Evolutionary conservation across 2,113 vertebrate genomes (phyloP), one percentile per base, ranked within the genome.

Genomic region (Sinocyclocheilus grahami): DNA sequence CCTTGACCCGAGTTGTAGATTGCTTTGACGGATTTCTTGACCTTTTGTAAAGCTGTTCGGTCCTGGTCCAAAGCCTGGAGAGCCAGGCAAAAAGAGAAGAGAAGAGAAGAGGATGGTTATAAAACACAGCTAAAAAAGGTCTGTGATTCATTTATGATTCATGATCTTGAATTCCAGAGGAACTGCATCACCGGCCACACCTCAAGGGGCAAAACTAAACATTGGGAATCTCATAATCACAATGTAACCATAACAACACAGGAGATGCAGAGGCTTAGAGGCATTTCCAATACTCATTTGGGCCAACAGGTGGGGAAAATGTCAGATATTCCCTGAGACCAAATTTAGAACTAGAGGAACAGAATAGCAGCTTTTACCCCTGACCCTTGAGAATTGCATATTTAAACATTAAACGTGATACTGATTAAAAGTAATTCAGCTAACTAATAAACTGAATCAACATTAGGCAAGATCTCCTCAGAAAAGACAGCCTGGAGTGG

Each of bases 1-100:
- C 97, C 97, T 96, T 97, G 96, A 55, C 96, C 97, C 1, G 97
- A 97, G 92, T 94, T 97, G 90, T 96, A 97, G 92, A 97, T 97
- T 89, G 97, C 96, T 95, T 97, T 97, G 75, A 97, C 96, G 13
- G 96, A 97, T 88, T 97, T 97, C 90, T 97, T 97, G 87, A 97
- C 97, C 92, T 97, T 97, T 93, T 97, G 97, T 80, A 97, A 90
- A 1, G 96, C 95, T 83, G 95, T 97, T 90, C 97, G 95, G 92
- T 97, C 97, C 94, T 97, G 97, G 92, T 97, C 97, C 90, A 97
- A 93, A 88, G 95, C 96, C 97, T 97, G 83, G 8, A 88, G 62
- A 91, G 80, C 86, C 0, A 55, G 13, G 86, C 67, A 88, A 55
- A 81, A 69, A 86, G 42, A 82, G 4, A 82, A 79, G n/a, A 27